Base-by-base conservation (phyloP, 2,888 invertebrate genomes). In the Bombyx huttoni region DNA sequence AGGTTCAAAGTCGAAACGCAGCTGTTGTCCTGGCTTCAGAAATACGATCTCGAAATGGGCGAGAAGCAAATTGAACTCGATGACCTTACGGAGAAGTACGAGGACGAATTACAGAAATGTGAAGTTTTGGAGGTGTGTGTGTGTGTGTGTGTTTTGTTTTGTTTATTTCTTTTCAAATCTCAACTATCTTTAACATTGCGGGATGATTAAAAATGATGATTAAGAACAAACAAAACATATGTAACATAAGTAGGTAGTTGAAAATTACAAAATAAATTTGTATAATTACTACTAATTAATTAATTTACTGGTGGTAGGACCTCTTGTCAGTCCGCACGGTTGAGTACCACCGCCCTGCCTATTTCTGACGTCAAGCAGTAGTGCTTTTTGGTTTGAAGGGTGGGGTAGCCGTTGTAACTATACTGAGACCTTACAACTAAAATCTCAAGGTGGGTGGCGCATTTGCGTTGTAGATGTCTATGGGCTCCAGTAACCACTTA, bases 1-100 rank as follows among this genome's bases (percentile, higher is more conserved):
- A 89, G 90, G 60, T 84, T 83, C 52, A 91, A 91, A 74, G 84
- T 89, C 35, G 91, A 91, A 61, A 88, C 89, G 0, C 90, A 91
- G 63, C 63, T 91, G 52, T 59, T 87, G 2, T 89, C 87, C 46
- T 91, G 91, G 90, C 69, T 92, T 8, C 81, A 88, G 53, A 91
- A 91, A 61, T 92, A 91, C 57, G 92, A 92, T 58, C 54, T 74
- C 8, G 91, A 91, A 64, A 90, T 92, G 78, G 86, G 84, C 0
- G 90, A 90, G 49, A 89, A 90, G 57, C 91, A 91, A 53, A 57
- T 74, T 0, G 89, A 91, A 56, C 72, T 89, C 1, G 91, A 91
- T 50, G 84, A 88, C 46, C 75, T 87, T 49, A 77, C 81, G 1
- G 70, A 78, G 53, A 89, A 88, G 51, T 90, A 80, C 56, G 89